Conservation (phyloP, 1,140 invertebrate genomes). For the Neuroterus valhalla region DNA sequence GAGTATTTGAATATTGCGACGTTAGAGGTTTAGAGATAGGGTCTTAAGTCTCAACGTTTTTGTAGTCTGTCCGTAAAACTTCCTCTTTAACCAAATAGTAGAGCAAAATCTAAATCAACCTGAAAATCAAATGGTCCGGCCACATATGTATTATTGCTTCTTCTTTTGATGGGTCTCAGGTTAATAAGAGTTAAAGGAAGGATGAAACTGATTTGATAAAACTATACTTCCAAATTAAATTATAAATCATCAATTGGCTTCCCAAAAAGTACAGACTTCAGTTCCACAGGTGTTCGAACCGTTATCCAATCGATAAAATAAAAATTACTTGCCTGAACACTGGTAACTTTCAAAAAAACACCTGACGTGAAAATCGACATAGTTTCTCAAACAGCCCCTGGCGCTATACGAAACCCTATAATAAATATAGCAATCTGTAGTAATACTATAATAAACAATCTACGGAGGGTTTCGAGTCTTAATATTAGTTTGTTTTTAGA, state of each 20-base stretch:
- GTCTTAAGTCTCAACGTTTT: background rate
- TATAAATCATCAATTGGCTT: no score
- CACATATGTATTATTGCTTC: constrained; percentile 39
- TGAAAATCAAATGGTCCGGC: constrained; percentile 64
- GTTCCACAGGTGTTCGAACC: no score
- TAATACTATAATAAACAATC: constrained; percentile 59
- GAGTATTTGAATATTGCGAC: background rate
- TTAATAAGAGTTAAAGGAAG: background rate
- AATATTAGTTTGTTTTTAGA: constrained; percentile 31
- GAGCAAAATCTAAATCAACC: constrained; percentile 45
- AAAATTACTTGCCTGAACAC: no score
- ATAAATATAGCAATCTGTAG: constrained; percentile 57
- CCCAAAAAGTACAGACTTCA: no score
- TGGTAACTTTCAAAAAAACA: background rate
- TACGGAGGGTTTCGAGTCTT: constrained; percentile 58
- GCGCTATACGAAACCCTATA: constrained; percentile 51
- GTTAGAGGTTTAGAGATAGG: background rate
- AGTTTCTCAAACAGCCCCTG: constrained; percentile 64
- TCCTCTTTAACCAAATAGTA: constrained; percentile 5
- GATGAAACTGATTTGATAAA: background rate
- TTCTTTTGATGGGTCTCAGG: background rate
- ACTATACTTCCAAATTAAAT: background rate
- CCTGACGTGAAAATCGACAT: constrained; percentile 43
- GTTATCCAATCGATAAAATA: no score
- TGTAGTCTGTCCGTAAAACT: background rate